Percentiles rank a stretch among this genome's conserved stretches.
Conservation (phyloP, 2,888 invertebrate genomes). For the Chouioia cunea region DNA sequence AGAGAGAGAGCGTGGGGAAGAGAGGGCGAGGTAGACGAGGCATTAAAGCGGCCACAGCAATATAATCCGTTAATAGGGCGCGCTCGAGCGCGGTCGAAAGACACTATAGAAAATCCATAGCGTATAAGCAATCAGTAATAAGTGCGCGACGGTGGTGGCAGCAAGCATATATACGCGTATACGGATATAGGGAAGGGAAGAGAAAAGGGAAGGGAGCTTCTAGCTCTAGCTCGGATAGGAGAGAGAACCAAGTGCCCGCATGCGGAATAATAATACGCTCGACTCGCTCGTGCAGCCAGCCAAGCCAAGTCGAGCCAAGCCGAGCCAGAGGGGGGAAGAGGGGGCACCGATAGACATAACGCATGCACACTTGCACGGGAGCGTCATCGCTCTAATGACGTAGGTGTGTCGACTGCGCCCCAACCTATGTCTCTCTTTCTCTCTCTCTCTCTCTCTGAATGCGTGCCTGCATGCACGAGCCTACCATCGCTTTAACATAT, state of each 20-base stretch:
- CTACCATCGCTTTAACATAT: background rate
- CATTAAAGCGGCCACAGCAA: too few relatives aligned
- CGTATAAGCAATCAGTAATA: too few relatives aligned
- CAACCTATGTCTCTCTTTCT: conserved; percentile 22
- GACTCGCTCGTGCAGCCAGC: too few relatives aligned
- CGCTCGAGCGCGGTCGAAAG: too few relatives aligned
- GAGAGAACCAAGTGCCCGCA: conserved; percentile 49
- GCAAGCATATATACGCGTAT: conserved; percentile 9
- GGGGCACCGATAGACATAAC: conserved; percentile 33
- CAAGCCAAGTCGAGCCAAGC: too few relatives aligned
- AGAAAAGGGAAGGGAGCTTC: background rate
- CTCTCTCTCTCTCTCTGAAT: background rate
- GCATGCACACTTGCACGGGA: too few relatives aligned
- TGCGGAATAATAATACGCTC: conserved; percentile 43
- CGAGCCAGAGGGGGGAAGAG: too few relatives aligned
- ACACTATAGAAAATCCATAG: too few relatives aligned
- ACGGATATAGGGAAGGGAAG: background rate
- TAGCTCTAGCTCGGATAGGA: conserved; percentile 4
- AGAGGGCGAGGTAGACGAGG: too few relatives aligned
- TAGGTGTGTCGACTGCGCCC: conserved; percentile 54
- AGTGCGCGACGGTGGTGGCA: too few relatives aligned
- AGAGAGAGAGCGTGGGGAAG: too few relatives aligned
- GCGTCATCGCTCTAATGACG: conserved; percentile 61
- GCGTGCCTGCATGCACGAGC: background rate
- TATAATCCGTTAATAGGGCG: too few relatives aligned